A percentile compares a stretch with the other conserved stretches of the same genome.
Conservation (phyloP, 1,140 invertebrate species). For the Eubasilissa regina region DNA sequence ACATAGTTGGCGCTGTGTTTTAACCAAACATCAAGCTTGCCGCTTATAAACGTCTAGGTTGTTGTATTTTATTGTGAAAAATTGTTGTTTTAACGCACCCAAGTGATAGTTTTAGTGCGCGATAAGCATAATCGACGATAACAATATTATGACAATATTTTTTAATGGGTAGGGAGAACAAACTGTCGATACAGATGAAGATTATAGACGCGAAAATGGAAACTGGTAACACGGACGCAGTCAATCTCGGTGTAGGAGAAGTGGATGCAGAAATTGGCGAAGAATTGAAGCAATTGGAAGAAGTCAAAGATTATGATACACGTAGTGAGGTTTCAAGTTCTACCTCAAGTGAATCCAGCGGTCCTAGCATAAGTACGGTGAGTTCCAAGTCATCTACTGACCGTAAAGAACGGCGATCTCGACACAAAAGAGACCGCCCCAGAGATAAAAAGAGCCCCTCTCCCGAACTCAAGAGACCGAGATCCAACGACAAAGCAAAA, state of each 20-base stretch:
- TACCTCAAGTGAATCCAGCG: constrained; percentile 78
- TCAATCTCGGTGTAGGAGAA: constrained; percentile 80
- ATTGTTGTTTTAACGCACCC: neutral
- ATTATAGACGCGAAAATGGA: constrained; percentile 66
- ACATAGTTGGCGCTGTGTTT: constrained; percentile 43
- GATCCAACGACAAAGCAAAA: constrained; percentile 71
- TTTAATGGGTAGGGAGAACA: constrained; percentile 30
- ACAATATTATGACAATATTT: constrained; percentile 17
- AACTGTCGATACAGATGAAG: constrained; percentile 44
- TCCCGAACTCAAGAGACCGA: constrained; percentile 68
- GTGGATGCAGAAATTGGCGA: constrained; percentile 82
- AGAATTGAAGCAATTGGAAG: constrained; percentile 79
- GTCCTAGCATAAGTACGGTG: constrained; percentile 82
- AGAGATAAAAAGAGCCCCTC: constrained; percentile 65
- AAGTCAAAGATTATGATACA: constrained; percentile 79
- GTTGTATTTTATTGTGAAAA: constrained; percentile 45
- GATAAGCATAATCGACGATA: neutral
- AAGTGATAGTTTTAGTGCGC: constrained; percentile 13
- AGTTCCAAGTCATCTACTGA: constrained; percentile 76
- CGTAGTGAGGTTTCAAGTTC: constrained; percentile 85
- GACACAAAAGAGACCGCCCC: constrained; percentile 70
- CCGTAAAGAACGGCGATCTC: constrained; percentile 70
- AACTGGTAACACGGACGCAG: constrained; percentile 74
- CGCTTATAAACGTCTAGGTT: constrained; percentile 45
- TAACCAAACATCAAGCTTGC: constrained; percentile 56